Evolutionary conservation across 2,888 invertebrate species (phyloP), one percentile per base, ranked within the genome.

Genomic region (Anodontia alba): DNA sequence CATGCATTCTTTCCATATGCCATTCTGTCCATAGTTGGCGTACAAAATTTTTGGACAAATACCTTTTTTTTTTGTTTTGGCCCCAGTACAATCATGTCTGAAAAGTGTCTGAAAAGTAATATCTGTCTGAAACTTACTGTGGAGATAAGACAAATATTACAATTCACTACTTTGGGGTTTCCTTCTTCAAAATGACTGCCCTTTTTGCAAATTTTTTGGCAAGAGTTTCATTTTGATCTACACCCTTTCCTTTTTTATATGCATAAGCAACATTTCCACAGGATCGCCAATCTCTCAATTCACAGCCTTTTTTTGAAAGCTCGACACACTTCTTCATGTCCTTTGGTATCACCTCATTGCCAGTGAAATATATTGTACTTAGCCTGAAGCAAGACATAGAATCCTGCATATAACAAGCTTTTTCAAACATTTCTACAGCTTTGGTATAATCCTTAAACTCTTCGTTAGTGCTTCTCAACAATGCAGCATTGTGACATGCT

Each of bases 251-350:
- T 10, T 71, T 23, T 31, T 31, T 54, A 54, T 76, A 80, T 1
- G 75, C 31, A 5, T 15, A 7, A 2, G 78, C 78, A 0, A 98
- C 95, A 95, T 99, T 99, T 0, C 97, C 97, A 95, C 99, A 99
- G 0, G 97, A 97, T 92, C 97, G 97, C 93, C 98, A 36, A 36
- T 87, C 97, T 29, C 97, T 97, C 0, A 96, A 94, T 83, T 98
- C 97, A 94, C 99, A 99, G 0, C 97, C 97, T 94, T 96, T 97
- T 78, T 96, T 95, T 0, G 97, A 97, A 91, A 96, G 97, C 49
- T 96, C 95, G 93, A 97, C 97, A 0, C 98, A 98, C 94, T 97
- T 96, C 54, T 95, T 95, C 96, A 96, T 96, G 91, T 98, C 96
- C 84, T 96, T 92, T 0, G 90, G 84, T 70, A 96, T 94, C 10